phyloP scores from a whole-genome alignment of 1,140 invertebrate genomes.

The Plutomurus gul region DNA sequence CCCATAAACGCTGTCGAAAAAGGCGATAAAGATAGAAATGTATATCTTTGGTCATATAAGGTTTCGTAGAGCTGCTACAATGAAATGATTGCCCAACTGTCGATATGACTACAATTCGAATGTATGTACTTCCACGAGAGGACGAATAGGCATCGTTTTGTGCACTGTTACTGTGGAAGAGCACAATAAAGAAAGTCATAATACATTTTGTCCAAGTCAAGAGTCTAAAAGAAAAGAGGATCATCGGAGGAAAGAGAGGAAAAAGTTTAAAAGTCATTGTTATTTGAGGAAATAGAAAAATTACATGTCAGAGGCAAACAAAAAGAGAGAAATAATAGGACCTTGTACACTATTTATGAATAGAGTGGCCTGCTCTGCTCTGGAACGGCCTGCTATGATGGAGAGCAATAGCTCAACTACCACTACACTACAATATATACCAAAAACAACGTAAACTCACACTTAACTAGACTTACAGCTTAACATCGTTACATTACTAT shows the following conservation, averaged over 20 bases:
- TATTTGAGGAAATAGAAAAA: constrained; percentile 52
- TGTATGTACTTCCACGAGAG: too few relatives aligned
- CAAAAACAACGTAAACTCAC: constrained; percentile 7
- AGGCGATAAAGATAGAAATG: not conserved
- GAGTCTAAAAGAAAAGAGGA: constrained; percentile 38
- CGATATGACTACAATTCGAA: too few relatives aligned
- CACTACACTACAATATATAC: not conserved
- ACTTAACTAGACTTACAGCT: constrained; percentile 1
- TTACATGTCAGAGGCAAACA: constrained; percentile 52
- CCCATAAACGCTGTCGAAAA: not conserved
- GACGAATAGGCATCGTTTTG: too few relatives aligned
- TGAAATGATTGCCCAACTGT: constrained; percentile 17
- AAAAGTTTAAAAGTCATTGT: constrained; percentile 51
- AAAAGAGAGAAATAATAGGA: constrained; percentile 46
- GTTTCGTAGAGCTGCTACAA: not conserved
- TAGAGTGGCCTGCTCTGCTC: not conserved
- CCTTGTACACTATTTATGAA: constrained; percentile 48
- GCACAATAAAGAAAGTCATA: constrained; percentile 30
- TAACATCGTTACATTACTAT: not conserved
- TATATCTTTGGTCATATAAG: not conserved
- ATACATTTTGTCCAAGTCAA: constrained; percentile 33
- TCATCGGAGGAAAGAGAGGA: constrained; percentile 10
- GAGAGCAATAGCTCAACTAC: not conserved
- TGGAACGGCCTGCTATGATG: not conserved
- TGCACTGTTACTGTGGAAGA: not conserved